Base-by-base conservation (phyloP, 2,113 vertebrate species). In the Pica pica region DNA sequence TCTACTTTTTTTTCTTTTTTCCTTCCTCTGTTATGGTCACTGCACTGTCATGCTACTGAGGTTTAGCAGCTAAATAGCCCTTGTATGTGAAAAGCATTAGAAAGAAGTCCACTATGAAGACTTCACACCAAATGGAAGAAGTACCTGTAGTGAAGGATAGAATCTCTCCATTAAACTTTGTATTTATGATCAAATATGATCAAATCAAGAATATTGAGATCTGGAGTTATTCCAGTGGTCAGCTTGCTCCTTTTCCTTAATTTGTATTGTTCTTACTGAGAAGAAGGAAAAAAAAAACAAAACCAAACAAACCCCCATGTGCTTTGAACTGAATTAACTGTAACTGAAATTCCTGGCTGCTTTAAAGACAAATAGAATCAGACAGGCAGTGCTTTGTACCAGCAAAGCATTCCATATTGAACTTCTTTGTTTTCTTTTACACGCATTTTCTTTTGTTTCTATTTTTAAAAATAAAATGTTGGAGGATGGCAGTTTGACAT, bases 241-340 rank as follows among this genome's bases (percentile, higher is more conserved):
- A 80, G 50, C 11, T 69, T 80, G 50, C 35, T 86, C 37, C 46
- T 69, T 91, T 85, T 80, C n/a, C 41, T 87, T 78, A 52, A 42
- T 5, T 47, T 33, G 7, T 41, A 44, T 30, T 89, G 71, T 35
- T 90, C n/a, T 57, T 44, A 61, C 27, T 64, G 22, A 83, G 15
- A 9, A 57, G 74, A 83, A 84, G 39, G 63, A 65, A 47, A 11
- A 26, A 26, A n/a, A 56, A 44, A 33, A 2, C 35, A 63, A 82
- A 83, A 59, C 55, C 5, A 52, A 78, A 19, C 49, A 39, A 76
- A 75, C 30, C 24, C 35, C 13, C 6, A 21, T 28, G 21, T 81
- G 14, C 42, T 89, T 95, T 75, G 80, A 81, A 56, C 33, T 84
- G 73, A 94, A 94, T 89, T 93, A 91, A 56, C 50, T 75, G 56